These are phyloP conservation scores for Euglossa dilemma DNA, from an alignment of 1,140 invertebrate species.

Conservation along the genomic window DNA sequence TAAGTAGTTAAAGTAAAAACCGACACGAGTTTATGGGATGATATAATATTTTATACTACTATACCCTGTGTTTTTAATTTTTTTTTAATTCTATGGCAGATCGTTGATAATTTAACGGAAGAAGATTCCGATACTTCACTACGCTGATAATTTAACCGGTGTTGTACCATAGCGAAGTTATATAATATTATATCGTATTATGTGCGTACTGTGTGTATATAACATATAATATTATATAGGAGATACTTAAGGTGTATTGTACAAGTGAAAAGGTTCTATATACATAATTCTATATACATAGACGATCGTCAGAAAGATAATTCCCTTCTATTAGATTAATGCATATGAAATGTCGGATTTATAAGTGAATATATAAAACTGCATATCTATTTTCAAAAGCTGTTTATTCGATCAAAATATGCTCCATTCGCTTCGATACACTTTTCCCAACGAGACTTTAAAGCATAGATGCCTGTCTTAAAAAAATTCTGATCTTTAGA, in stretches of 20 bases:
- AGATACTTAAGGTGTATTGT: not conserved
- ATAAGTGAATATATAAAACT: too few relatives aligned
- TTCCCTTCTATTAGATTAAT: not conserved
- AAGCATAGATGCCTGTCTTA: too few relatives aligned
- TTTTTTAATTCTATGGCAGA: not conserved
- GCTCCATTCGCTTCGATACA: too few relatives aligned
- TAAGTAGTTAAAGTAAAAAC: too few relatives aligned
- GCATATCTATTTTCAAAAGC: too few relatives aligned
- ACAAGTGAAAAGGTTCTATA: conserved; percentile 18
- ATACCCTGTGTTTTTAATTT: not conserved
- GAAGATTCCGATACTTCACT: not conserved
- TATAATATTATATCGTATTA: conserved; percentile 30
- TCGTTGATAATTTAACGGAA: not conserved
- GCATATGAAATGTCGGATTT: too few relatives aligned
- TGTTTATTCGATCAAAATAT: too few relatives aligned
- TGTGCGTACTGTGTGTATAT: not conserved
- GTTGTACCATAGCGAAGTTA: not conserved
- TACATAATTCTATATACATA: not conserved
- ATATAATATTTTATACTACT: not conserved
- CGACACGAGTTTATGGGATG: too few relatives aligned
- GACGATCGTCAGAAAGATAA: not conserved
- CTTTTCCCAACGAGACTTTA: too few relatives aligned
- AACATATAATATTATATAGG: conserved; percentile 19
- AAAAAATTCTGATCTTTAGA: too few relatives aligned
- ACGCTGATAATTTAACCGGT: conserved; percentile 14